Conservation (phyloP, 2,888 invertebrate species). For the Andrena fulva region DNA sequence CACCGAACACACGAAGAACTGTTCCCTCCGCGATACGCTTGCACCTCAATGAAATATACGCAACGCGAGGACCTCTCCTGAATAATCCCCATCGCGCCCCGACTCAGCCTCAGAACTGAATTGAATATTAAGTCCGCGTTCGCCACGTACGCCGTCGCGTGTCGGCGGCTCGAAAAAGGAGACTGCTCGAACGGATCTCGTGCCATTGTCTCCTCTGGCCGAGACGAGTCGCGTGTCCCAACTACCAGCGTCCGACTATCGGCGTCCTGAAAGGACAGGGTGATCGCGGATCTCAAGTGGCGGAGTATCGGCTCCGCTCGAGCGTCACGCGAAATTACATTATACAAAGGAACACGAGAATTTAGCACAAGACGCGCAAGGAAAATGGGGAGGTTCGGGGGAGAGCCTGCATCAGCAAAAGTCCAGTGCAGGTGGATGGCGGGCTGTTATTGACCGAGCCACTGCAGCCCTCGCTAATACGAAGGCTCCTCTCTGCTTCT, state of each 20-base stretch:
- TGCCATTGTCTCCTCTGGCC: background rate
- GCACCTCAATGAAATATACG: too few relatives aligned
- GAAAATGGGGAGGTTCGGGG: conserved; percentile 31
- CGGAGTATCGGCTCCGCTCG: conserved; percentile 7
- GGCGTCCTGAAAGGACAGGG: conserved; percentile 3
- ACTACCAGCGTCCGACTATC: conserved; percentile 26
- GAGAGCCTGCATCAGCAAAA: conserved; percentile 62
- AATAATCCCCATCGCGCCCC: too few relatives aligned
- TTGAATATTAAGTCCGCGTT: conserved; percentile 3
- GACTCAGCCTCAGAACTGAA: background rate
- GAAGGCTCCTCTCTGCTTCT: conserved; percentile 6
- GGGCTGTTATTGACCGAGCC: conserved; percentile 63
- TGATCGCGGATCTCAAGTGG: conserved; percentile 13
- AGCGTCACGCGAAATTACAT: conserved; percentile 27
- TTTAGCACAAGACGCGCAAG: conserved; percentile 34
- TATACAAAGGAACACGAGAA: conserved; percentile 23
- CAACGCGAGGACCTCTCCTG: too few relatives aligned
- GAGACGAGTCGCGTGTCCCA: conserved; percentile 14
- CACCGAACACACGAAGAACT: background rate
- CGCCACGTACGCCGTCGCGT: background rate
- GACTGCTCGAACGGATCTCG: background rate
- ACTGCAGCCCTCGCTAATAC: conserved; percentile 56
- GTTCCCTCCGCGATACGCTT: too few relatives aligned
- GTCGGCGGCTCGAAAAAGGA: background rate
- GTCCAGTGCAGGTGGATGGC: conserved; percentile 55